Base-by-base conservation (phyloP, 1,140 invertebrate genomes). In the Drosophila repletoides region DNA sequence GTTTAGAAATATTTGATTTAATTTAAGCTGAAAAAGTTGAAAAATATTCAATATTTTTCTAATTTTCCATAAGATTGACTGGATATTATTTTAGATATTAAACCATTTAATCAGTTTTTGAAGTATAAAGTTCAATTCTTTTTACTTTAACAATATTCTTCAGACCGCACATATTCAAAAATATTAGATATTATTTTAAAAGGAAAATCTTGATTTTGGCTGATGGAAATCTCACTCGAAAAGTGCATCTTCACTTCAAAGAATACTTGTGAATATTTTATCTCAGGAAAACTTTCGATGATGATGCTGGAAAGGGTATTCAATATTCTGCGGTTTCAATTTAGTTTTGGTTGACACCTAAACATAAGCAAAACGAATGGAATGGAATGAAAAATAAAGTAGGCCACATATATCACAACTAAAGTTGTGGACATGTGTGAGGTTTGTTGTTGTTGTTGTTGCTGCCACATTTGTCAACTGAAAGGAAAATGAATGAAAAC, bases 401-500 rank as follows among this genome's bases (percentile, higher is more conserved):
- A 70, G 79, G 79, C 66, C 79, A 84, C 63, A 86, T 58, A 72
- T 15, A 69, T n/a, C 34, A 40, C 52, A 71, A 22, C 45, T 38
- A 68, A 53, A 31, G 17, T 38, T 43, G 36, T 43, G 15, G 15
- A 48, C 61, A 64, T 58, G 52, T 68, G 59, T 33, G 41, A 49
- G 45, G 10, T 19, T 46, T 46, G 17, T 46, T 49, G 21, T 40
- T 53, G 31, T 49, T 70, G 55, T 41, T 65, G 40, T 41, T 59
- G 51, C 45, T 72, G 76, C 61, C 73, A 73, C 79, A 84, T 84
- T 84, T 84, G 74, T 84, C 79, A 86, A 86, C 75, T 73, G 70
- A 74, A 84, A 74, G 76, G 65, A 84, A 83, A 84, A 84, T 83
- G 74, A 84, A 74, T 83, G 61, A n/a, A n/a, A n/a, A n/a, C n/a